phyloP scores from a whole-genome alignment of 2,888 invertebrate genomes.

The Mimachlamys varia region DNA sequence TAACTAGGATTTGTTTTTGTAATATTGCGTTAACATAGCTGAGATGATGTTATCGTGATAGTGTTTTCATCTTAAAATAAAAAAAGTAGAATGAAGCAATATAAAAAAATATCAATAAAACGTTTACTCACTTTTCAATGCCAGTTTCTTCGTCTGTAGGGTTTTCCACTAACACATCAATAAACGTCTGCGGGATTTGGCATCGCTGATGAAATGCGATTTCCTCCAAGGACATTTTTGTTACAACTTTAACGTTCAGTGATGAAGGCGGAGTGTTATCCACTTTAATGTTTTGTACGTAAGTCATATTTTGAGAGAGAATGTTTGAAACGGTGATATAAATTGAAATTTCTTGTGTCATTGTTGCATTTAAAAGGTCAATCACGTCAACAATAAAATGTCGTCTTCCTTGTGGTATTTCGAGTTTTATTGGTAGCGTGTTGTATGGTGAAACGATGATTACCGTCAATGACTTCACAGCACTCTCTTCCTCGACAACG shows the following conservation, averaged over 20 bases:
- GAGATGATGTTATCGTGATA: no score
- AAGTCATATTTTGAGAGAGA: constrained; percentile 49
- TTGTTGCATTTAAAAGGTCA: neutral
- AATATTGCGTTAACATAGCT: no score
- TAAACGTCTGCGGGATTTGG: constrained; percentile 59
- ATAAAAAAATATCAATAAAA: neutral
- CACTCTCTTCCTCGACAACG: constrained; percentile 62
- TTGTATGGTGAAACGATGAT: neutral
- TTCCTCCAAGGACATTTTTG: constrained; percentile 46
- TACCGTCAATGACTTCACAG: constrained; percentile 48
- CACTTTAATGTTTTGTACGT: constrained; percentile 51
- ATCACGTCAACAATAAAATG: neutral
- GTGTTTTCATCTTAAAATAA: no score
- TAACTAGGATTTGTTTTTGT: no score
- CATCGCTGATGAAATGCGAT: constrained; percentile 52
- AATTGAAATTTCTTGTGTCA: constrained; percentile 49
- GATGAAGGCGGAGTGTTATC: constrained; percentile 57
- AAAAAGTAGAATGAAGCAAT: no score
- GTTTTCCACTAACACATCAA: constrained; percentile 52
- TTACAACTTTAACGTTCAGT: constrained; percentile 55
- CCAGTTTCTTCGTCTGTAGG: constrained; percentile 57
- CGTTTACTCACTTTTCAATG: constrained; percentile 50
- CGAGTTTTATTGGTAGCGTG: neutral
- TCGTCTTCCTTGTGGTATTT: constrained; percentile 1
- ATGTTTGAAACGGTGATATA: constrained; percentile 55